phyloP scores from a whole-genome alignment of 2,113 vertebrate genomes.

The Piaya cayana region DNA sequence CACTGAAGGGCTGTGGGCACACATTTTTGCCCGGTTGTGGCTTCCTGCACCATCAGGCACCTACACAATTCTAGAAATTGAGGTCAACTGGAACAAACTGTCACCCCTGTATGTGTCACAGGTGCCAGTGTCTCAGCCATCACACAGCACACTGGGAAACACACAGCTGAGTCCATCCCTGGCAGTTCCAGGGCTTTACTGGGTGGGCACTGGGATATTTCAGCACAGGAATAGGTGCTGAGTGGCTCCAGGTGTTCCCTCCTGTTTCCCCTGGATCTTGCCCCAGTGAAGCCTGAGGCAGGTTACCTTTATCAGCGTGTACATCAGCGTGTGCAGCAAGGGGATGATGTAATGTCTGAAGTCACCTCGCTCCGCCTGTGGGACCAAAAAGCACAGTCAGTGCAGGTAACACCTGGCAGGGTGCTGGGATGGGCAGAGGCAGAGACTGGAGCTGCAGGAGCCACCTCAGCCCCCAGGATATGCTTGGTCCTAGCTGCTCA shows the following conservation, averaged over 20 bases:
- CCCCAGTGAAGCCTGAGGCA: accelerated
- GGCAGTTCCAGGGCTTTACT: neutral
- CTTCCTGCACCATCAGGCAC: neutral
- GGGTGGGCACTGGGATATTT: neutral
- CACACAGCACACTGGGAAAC: neutral
- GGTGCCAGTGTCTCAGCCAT: neutral
- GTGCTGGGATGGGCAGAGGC: neutral
- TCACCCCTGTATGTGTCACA: neutral
- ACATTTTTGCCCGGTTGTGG: neutral
- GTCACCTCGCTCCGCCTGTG: conserved; percentile 85
- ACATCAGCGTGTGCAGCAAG: conserved; percentile 92
- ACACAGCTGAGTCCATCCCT: accelerated
- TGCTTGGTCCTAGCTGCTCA: neutral
- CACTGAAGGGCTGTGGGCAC: neutral
- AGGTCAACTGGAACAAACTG: neutral
- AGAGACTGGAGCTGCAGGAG: neutral
- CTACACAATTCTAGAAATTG: neutral
- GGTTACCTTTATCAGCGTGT: conserved; percentile 86
- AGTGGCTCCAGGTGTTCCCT: neutral
- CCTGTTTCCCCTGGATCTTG: neutral
- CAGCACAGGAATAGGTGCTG: neutral
- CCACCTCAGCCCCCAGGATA: accelerated
- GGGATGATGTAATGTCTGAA: conserved; percentile 84
- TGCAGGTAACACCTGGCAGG: neutral
- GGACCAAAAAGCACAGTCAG: neutral